Evolutionary conservation across 2,797 vertebrate genomes (phyloP), one percentile per base, ranked within the genome.

Genomic region (Eleutherodactylus coqui): DNA sequence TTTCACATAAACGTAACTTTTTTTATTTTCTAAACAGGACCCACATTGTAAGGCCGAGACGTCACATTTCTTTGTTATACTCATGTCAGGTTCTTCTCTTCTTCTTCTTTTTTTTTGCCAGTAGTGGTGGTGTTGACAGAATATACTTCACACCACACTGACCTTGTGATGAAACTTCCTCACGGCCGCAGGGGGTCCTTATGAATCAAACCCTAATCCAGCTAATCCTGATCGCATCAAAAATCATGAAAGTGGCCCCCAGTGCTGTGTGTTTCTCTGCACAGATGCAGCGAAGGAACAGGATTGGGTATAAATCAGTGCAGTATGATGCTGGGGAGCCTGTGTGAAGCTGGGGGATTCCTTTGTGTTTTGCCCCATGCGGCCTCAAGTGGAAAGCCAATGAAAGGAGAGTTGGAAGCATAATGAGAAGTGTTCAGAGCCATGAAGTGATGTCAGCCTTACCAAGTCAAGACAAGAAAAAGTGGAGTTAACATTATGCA

Each of bases 161-260:
- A 97, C 96, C 96, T 95, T 92, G 92, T 94, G 96, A 94, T 93
- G 94, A 96, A 95, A 96, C 95, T 96, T 97, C 96, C 95, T 95
- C 93, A 88, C 90, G 90, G 91, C 96, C 90, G 91, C 95, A 96
- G 96, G 97, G 95, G 96, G 95, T 96, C 95, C 94, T 95, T 95
- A 95, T 96, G 95, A 96, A 95, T 95, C 91, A 90, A 92, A 89
- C 92, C 93, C 93, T 98, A 98, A 98, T 98, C 96, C 97, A 97
- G 94, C 95, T 98, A 98, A 98, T 98, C 96, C 96, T 91, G 93
- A 93, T 95, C 91, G 91, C 93, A 93, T 93, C 94, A 94, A 93
- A 85, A 95, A 93, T 95, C 93, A 90, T 92, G 93, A 92, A 93
- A 93, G 93, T 94, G 92, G 92, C 92, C 94, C 93, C 91, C 90